Percentiles rank a stretch among this genome's conserved stretches.
phyloP scores from a whole-genome alignment of 2,113 vertebrate species.

The Trochalopteron elliotii region DNA sequence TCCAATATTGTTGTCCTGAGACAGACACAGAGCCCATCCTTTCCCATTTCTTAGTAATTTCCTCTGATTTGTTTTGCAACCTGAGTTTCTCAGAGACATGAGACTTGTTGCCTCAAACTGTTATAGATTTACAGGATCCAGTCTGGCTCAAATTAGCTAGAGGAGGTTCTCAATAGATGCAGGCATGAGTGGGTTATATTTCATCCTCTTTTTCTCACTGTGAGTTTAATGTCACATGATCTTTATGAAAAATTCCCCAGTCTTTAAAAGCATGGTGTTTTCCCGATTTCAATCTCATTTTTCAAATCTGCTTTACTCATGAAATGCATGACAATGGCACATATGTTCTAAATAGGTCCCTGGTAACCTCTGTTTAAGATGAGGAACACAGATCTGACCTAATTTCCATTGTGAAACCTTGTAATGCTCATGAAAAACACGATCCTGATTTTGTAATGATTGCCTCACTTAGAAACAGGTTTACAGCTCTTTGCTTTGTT shows the following conservation, averaged over 20 bases:
- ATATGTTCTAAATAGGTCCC: not conserved
- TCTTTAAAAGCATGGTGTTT: not conserved
- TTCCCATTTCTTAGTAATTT: not conserved
- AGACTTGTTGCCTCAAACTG: not conserved
- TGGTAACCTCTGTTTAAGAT: not conserved
- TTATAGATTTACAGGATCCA: not conserved
- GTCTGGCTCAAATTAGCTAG: not conserved
- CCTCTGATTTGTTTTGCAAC: not conserved
- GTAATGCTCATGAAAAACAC: not conserved
- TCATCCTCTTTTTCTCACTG: not conserved
- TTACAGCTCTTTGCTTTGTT: not conserved
- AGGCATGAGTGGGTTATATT: not conserved
- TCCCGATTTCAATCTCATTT: not conserved
- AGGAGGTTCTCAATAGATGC: not conserved
- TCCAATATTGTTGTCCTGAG: not conserved
- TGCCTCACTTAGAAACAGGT: not conserved
- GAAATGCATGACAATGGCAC: not conserved
- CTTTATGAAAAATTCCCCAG: not conserved
- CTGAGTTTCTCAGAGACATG: not conserved
- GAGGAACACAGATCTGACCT: not conserved
- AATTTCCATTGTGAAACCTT: not conserved
- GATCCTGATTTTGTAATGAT: not conserved
- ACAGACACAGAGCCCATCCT: not conserved
- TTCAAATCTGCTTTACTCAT: not conserved
- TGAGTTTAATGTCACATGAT: not conserved